These are phyloP conservation scores for Centropristis striata DNA, from an alignment of 2,113 vertebrate genomes.

Conservation along the genomic window DNA sequence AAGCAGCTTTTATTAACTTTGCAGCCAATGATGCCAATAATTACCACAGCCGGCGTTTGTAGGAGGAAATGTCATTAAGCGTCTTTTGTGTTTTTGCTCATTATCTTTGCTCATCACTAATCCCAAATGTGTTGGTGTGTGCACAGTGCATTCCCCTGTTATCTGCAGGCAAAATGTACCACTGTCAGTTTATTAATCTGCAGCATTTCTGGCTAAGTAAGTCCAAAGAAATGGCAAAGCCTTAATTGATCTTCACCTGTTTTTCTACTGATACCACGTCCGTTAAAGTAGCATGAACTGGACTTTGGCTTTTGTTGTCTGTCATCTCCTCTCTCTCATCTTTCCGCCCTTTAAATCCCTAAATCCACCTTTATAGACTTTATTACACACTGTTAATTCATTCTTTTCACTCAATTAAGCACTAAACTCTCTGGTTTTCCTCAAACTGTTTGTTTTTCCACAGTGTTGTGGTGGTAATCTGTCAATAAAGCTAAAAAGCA, in stretches of 20 bases:
- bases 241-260: background rate
- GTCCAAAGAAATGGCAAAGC: background rate
- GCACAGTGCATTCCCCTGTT: conserved; percentile 6
- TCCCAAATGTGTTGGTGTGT: conserved; percentile 21
- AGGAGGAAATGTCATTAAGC: conserved; percentile 58
- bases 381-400: background rate
- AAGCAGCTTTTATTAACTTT: conserved; percentile 49
- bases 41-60: conserved; percentile 36
- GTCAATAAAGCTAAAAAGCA: too few species aligned
- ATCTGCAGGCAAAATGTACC: conserved; percentile 18
- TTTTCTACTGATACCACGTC: background rate
- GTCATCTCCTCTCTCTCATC: background rate
- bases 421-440: background rate
- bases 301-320: background rate
- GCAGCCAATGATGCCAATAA: conserved; percentile 61
- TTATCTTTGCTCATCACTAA: conserved; percentile 56
- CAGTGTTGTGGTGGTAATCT: too few species aligned
- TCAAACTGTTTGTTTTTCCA: too few species aligned
- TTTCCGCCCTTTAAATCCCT: background rate
- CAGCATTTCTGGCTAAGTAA: conserved; percentile 4
- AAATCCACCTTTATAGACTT: background rate
- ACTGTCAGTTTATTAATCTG: conserved; percentile 12
- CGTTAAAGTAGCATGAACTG: background rate
- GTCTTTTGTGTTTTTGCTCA: conserved; percentile 34
- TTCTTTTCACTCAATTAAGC: background rate